Evolutionary conservation across 64 coral and sea anemone genomes (phyloP).

Genomic region (Montipora efflorescens): DNA sequence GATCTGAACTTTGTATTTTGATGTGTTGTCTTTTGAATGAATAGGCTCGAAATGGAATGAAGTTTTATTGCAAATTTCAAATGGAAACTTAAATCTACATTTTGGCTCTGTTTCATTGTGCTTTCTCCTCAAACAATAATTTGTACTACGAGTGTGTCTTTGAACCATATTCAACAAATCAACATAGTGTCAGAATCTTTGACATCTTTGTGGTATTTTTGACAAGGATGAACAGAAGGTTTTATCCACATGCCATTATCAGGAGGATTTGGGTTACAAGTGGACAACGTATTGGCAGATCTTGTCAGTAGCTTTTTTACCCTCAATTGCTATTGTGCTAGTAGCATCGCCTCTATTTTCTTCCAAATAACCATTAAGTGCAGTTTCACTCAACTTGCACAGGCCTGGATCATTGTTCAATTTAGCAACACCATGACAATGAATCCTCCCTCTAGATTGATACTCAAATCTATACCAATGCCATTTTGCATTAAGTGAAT

Average conservation of each 20-base stretch:
- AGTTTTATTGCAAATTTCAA: slow-evolving; percentile 37
- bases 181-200: background rate
- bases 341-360: background rate
- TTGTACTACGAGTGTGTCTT: slow-evolving; percentile 49
- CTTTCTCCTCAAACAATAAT: slow-evolving; percentile 23
- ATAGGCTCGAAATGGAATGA: slow-evolving; percentile 51
- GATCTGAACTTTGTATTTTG: slow-evolving; percentile 58
- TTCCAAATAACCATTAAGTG: slow-evolving; percentile 11
- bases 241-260: slow-evolving; percentile 2
- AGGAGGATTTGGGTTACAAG: slow-evolving; percentile 39
- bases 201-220: slow-evolving; percentile 15
- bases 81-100: slow-evolving; percentile 70
- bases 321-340: background rate
- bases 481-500: slow-evolving; percentile 38
- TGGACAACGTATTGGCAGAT: slow-evolving; percentile 57
- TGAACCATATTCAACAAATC: background rate
- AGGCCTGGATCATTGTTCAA: slow-evolving; percentile 26
- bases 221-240: slow-evolving; percentile 31
- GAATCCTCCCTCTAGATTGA: background rate
- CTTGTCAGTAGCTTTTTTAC: background rate
- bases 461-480: slow-evolving; percentile 51
- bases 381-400: background rate
- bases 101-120: background rate
- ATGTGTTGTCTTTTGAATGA: slow-evolving; percentile 48
- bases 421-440: slow-evolving; percentile 57